Evolutionary conservation across 2,113 vertebrate genomes (phyloP), one percentile per base, ranked within the genome.

Genomic region (Synodontis membranacea): DNA sequence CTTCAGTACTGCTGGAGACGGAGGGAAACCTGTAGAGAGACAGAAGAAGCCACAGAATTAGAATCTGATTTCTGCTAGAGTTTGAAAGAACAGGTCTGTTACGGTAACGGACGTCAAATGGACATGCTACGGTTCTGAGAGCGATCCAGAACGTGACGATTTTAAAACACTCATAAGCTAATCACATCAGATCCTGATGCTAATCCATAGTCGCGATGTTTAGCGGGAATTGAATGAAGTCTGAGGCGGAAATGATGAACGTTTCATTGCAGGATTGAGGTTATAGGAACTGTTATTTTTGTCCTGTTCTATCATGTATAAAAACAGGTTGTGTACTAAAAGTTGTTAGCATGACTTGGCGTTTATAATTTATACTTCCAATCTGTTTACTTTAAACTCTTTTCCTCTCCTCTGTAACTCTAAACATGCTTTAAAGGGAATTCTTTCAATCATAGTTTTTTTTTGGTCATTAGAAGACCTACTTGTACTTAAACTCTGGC

Each of bases 1-100:
- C 80, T 1, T 66, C 58, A 3, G 8, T 28, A 90, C 96, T 98
- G 93, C 97, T 98, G 93, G 97, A 98, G 52, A 98, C 95, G 0
- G 97, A 92, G 44, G 96, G 95, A 70, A 98, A 96, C 94, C 98
- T 99, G 86, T 76, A 88, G 19, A 42, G 90, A 82, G 1, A 31
- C 42, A n/a, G 66, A 70, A 17, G 50, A 21, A 39, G 11, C 34
- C 79, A 42, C 11, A 28, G 8, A 23, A 21, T 9, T 12, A 46
- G 28, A 25, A 15, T 23, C 8, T 5, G 2, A 28, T 37, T 5
- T 39, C 34, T 39, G 37, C 2, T 1, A 19, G 66, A 4, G 28
- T 12, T 62, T 10, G n/a, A n/a, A n/a, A n/a, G n/a, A n/a, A n/a
- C n/a, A n/a, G n/a, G n/a, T n/a, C n/a, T n/a, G n/a, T n/a, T n/a